Evolutionary conservation across 2,113 vertebrate species (phyloP).

Genomic region (Seriola rivoliana): DNA sequence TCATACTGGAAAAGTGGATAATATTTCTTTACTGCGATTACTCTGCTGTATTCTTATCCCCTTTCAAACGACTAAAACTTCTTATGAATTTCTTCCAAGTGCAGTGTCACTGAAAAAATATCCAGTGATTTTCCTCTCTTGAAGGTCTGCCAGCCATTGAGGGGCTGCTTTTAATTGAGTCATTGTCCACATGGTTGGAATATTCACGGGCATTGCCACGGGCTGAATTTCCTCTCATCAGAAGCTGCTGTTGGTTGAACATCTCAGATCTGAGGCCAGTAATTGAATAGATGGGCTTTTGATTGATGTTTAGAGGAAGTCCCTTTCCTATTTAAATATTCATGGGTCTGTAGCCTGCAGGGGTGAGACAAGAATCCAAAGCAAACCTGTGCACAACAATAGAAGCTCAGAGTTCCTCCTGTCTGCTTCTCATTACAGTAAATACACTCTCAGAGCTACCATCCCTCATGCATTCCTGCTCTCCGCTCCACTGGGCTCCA

Average conservation of each 20-base stretch:
- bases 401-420: constrained; percentile 67
- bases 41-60: constrained; percentile 51
- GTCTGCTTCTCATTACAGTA: constrained; percentile 83
- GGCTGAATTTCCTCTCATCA: constrained; percentile 73
- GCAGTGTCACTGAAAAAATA: constrained; percentile 59
- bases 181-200: constrained; percentile 76
- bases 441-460: constrained; percentile 64
- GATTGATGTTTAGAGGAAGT: constrained; percentile 85
- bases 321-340: constrained; percentile 83
- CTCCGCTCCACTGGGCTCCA: constrained; percentile 39
- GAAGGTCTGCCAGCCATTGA: constrained; percentile 58
- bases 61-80: constrained; percentile 57
- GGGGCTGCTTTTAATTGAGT: constrained; percentile 74
- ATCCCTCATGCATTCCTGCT: constrained; percentile 68
- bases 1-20: constrained; percentile 48
- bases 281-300: constrained; percentile 81
- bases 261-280: constrained; percentile 77
- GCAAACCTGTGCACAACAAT: constrained; percentile 78
- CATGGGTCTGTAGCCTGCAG: constrained; percentile 78
- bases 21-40: constrained; percentile 59
- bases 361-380: constrained; percentile 73
- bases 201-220: constrained; percentile 59
- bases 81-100: constrained; percentile 55
- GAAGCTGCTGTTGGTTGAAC: constrained; percentile 72
- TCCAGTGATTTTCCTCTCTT: constrained; percentile 47